Conservation (phyloP, 2,888 invertebrate species). For the Aleiodes testaceus region DNA sequence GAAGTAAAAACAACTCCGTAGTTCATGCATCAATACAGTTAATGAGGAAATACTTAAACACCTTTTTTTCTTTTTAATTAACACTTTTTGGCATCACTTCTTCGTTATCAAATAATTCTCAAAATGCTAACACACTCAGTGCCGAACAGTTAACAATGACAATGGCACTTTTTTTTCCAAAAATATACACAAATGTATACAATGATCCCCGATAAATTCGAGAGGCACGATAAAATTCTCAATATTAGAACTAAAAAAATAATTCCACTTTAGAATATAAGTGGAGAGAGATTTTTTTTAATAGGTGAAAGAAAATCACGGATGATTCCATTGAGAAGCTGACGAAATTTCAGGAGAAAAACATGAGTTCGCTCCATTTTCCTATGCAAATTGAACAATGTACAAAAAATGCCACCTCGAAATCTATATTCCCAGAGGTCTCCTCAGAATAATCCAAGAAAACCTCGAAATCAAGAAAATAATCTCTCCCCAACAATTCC, state of each 20-base stretch:
- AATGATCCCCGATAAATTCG: neutral
- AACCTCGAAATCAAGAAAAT: neutral
- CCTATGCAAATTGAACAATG: too few species aligned
- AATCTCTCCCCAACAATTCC: neutral
- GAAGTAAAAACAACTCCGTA: neutral
- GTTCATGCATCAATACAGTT: slow-evolving; percentile 21
- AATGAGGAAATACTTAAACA: slow-evolving; percentile 10
- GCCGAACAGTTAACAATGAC: slow-evolving; percentile 29
- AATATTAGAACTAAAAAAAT: too few species aligned
- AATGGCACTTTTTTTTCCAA: slow-evolving; percentile 26
- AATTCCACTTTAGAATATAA: too few species aligned
- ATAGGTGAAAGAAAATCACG: too few species aligned
- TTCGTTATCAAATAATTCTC: slow-evolving; percentile 1
- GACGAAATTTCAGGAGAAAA: too few species aligned
- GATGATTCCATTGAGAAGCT: too few species aligned
- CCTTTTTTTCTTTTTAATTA: neutral
- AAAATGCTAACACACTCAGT: neutral
- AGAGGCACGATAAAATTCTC: too few species aligned
- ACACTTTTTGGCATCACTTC: slow-evolving; percentile 26
- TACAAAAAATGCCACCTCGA: too few species aligned
- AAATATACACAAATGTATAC: neutral
- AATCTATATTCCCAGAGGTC: too few species aligned
- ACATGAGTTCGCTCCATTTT: too few species aligned
- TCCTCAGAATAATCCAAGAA: too few species aligned
- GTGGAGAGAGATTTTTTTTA: too few species aligned